phyloP scores from a whole-genome alignment of 2,888 invertebrate genomes.

The Lycocerus yunnanus region DNA sequence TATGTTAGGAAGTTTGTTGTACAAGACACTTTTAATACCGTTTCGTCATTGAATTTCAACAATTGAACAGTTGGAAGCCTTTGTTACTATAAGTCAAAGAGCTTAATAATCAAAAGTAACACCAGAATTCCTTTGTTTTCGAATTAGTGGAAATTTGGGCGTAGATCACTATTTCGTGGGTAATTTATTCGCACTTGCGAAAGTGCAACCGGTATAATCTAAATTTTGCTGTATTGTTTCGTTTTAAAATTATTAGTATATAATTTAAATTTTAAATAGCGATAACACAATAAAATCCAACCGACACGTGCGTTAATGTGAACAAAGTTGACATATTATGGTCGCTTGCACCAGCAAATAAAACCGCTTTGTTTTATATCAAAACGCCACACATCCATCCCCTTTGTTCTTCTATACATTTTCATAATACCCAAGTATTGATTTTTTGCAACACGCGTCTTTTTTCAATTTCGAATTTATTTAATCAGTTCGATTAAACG shows the following conservation, averaged over 20 bases:
- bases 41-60: not conserved
- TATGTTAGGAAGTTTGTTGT: not conserved
- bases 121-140: not conserved
- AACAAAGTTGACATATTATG: not conserved
- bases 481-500: not conserved
- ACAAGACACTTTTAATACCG: not conserved
- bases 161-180: no score
- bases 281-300: not conserved
- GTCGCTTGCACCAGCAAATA: not conserved
- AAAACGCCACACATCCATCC: constrained; percentile 3
- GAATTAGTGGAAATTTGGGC: not conserved
- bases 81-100: not conserved
- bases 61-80: not conserved
- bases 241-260: not conserved
- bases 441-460: constrained; percentile 1
- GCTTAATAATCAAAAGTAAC: not conserved
- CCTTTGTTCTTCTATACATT: constrained; percentile 11
- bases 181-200: no score
- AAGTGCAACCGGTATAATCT: no score
- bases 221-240: not conserved
- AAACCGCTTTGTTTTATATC: constrained; percentile 6
- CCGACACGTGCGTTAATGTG: constrained; percentile 1
- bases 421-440: not conserved
- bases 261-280: not conserved
- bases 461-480: not conserved